A percentile compares a stretch with the other conserved stretches of the same genome.
Conservation (phyloP, 2,113 vertebrate genomes). For the Puffinus mauretanicus region DNA sequence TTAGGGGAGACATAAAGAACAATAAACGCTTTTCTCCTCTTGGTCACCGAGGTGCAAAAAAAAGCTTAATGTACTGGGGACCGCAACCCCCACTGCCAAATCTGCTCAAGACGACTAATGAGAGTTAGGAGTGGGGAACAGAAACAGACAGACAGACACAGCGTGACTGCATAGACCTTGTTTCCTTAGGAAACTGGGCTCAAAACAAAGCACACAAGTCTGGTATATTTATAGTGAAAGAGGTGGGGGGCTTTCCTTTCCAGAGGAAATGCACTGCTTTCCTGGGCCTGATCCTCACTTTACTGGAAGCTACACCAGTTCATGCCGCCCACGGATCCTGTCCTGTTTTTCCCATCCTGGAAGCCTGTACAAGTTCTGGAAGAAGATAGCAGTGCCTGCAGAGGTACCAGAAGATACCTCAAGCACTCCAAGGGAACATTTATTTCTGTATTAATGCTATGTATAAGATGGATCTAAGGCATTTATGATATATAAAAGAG, state of each 20-base stretch:
- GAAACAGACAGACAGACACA: constrained; percentile 39
- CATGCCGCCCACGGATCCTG: neutral
- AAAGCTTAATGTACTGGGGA: neutral
- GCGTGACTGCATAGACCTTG: constrained; percentile 20
- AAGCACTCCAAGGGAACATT: neutral
- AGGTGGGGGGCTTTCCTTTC: constrained; percentile 34
- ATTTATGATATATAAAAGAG: neutral
- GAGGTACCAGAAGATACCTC: neutral
- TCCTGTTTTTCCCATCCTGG: neutral
- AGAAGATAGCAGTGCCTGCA: neutral
- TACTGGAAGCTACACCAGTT: neutral
- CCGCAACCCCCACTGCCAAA: neutral
- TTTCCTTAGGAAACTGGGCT: constrained; percentile 63
- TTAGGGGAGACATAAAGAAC: neutral
- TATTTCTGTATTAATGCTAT: neutral
- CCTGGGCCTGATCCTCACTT: neutral
- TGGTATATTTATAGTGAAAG: constrained; percentile 18
- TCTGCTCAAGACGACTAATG: neutral
- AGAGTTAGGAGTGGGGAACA: neutral
- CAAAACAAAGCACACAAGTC: constrained; percentile 47
- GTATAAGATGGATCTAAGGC: neutral
- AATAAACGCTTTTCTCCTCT: neutral
- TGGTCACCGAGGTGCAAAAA: neutral
- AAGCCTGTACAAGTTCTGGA: neutral
- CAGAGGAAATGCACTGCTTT: constrained; percentile 31